Evolutionary conservation across 2,888 invertebrate genomes (phyloP), one percentile per base, ranked within the genome.

Genomic region (Caenorhabditis imperialis): DNA sequence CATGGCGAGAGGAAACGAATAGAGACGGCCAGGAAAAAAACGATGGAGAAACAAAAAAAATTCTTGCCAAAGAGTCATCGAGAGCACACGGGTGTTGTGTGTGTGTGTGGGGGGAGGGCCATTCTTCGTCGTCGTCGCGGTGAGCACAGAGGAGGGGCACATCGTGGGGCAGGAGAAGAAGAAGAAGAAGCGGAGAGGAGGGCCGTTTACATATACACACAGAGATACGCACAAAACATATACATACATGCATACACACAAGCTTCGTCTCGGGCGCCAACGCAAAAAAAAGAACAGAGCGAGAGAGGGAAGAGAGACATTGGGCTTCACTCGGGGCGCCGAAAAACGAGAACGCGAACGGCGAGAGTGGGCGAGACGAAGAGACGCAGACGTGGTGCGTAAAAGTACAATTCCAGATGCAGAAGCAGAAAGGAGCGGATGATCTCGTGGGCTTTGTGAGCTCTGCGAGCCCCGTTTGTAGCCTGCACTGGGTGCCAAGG

Each of bases 181-280:
- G n/a, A n/a, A n/a, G n/a, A n/a, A n/a, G n/a, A n/a, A 51, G 37
- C 35, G 27, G 44, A 45, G 18, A 16, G 44, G 10, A 33, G 22
- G 48, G 30, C 48, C 63, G 42, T 57, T 57, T 35, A 65, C 35
- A 50, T 40, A 48, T 33, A 23, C 45, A 53, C 27, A 18, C 25
- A 47, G 44, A 65, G 55, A 48, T 44, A 55, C 53, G 44, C 47
- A 54, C 47, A 67, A 38, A 44, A 40, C 30, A 57, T 54, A 47
- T 63, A 54, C 54, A 63, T 63, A 48, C 37, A 58, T 27, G 58
- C 51, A 67, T 42, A 51, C 22, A 63, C 54, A 54, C 44, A 62
- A 30, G 62, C 63, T 63, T 63, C 38, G 51, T 23, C 47, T 40
- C 18, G 61, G 51, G 40, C 27, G 48, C 48, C 45, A 51, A 45